These are phyloP conservation scores for Hirudo medicinalis DNA, from an alignment of 1,140 invertebrate species.

Conservation along the genomic window DNA sequence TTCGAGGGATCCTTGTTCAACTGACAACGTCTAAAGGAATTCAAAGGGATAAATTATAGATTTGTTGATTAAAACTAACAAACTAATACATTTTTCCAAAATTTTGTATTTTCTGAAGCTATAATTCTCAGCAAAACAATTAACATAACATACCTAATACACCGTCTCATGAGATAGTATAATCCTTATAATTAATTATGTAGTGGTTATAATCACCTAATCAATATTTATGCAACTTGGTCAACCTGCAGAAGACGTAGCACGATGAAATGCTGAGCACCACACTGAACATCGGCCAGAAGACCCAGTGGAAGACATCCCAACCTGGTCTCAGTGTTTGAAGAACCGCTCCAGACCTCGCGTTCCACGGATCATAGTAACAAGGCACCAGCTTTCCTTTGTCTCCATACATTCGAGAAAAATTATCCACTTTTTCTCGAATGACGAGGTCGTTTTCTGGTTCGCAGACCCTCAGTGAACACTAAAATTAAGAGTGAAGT, in stretches of 20 bases:
- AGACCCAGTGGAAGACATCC: conserved; percentile 14
- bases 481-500: background rate
- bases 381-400: conserved; percentile 9
- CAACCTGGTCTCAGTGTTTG: background rate
- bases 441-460: background rate
- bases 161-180: too few relatives aligned
- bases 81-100: too few relatives aligned
- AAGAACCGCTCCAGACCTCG: background rate
- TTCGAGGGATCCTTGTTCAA: too few relatives aligned
- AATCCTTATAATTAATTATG: too few relatives aligned
- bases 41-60: too few relatives aligned
- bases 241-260: conserved; percentile 7
- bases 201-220: too few relatives aligned
- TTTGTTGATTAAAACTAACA: too few relatives aligned
- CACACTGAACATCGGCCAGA: conserved; percentile 12
- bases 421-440: conserved; percentile 8
- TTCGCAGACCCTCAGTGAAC: conserved; percentile 10
- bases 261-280: background rate
- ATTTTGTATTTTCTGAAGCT: too few relatives aligned
- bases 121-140: too few relatives aligned
- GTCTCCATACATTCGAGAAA: background rate
- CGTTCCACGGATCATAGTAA: conserved; percentile 10
- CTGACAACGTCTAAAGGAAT: too few relatives aligned
- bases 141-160: too few relatives aligned
- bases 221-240: too few relatives aligned